phyloP scores from a whole-genome alignment of 1,140 invertebrate species.

The Drosophila pachea region DNA sequence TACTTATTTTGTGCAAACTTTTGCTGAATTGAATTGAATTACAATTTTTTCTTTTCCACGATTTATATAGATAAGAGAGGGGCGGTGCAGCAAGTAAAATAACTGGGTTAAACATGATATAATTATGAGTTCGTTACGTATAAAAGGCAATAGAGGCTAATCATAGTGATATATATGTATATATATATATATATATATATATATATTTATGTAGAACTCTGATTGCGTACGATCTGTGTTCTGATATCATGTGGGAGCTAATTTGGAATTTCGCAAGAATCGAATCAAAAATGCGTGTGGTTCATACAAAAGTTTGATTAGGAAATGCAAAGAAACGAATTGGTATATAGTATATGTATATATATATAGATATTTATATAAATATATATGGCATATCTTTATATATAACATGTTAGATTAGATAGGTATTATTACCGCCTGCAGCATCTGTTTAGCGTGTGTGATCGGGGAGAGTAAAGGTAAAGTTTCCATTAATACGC shows the following conservation, averaged over 20 bases:
- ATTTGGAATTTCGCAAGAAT: slow-evolving; percentile 54
- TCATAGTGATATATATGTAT: background rate
- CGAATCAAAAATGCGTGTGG: slow-evolving; percentile 38
- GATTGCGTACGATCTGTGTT: slow-evolving; percentile 8
- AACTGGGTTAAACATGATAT: slow-evolving; percentile 19
- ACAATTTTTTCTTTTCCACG: too few species aligned
- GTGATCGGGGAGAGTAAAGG: slow-evolving; percentile 51
- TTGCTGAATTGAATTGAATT: slow-evolving; percentile 6
- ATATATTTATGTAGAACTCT: slow-evolving; percentile 7
- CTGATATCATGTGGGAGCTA: slow-evolving; percentile 27
- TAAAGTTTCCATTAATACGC: slow-evolving; percentile 64
- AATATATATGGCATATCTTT: slow-evolving; percentile 20
- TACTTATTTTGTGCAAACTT: slow-evolving; percentile 29
- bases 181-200: background rate
- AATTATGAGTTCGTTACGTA: slow-evolving; percentile 16
- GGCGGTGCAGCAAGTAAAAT: slow-evolving; percentile 36
- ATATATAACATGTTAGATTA: slow-evolving; percentile 12
- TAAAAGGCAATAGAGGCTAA: slow-evolving; percentile 38
- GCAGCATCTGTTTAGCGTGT: slow-evolving; percentile 78
- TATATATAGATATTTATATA: slow-evolving; percentile 16
- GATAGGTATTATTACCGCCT: slow-evolving; percentile 65
- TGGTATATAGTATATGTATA: slow-evolving; percentile 18
- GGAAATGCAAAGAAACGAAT: slow-evolving; percentile 32
- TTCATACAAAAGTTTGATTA: slow-evolving; percentile 40
- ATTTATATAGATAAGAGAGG: slow-evolving; percentile 1